Evolutionary conservation across 1,140 invertebrate genomes (phyloP), one percentile per base, ranked within the genome.

Genomic region (Phenacoccus solenopsis): DNA sequence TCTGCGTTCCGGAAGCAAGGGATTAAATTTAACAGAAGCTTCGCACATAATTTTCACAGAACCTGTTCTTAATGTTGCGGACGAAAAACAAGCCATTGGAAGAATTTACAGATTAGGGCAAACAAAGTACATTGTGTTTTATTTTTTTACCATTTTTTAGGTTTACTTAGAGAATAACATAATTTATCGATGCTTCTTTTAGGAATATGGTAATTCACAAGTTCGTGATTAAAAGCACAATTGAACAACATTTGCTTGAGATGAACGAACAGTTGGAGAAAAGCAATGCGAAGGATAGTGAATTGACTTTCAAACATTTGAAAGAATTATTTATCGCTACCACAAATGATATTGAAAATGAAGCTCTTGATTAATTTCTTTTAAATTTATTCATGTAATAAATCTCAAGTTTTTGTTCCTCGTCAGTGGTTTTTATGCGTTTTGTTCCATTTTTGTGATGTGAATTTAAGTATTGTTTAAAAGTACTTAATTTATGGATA

Each of bases 41-140:
- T 88, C 85, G 12, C 89, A 92, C 79, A 85, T 92, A 0, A 80
- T 93, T 25, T 79, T 93, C 2, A 84, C 89, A 5, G 90, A 93
- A 74, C 90, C 90, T 0, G 82, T 90, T 30, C 78, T 92, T 0
- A 89, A 90, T 78, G 83, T 84, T 12, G 87, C 84, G 1, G 85
- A 88, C 73, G 89, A 91, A 75, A 75, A 86, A 3, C 90, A 93
- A 79, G 90, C 90, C 2, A 86, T 93, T 69, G 89, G 89, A 0
- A 78, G 90, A 72, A 82, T 93, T 10, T 87, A 91, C 79, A 81
- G 90, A 35, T 90, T 93, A 74, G 90, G 90, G 0, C 90, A 93
- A 78, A 88, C 82, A 0, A 89, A 82, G 85, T 84, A 73, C 75
- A n/a, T n/a, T n/a, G n/a, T n/a, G n/a, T n/a, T n/a, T 38, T 72